Base-by-base conservation (phyloP, 2,113 vertebrate genomes). In the Notothenia rossii region DNA sequence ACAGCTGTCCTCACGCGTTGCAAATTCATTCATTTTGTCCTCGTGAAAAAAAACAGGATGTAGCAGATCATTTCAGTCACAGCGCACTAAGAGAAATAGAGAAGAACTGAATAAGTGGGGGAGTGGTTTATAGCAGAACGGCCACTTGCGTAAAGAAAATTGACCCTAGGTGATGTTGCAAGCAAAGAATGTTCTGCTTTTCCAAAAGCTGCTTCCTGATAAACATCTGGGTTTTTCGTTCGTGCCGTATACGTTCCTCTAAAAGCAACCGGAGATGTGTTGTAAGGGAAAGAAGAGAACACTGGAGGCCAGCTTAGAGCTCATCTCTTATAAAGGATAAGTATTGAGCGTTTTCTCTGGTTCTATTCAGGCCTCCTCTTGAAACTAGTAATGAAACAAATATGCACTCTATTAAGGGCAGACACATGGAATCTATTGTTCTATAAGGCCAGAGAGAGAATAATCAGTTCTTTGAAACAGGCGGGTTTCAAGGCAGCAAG, bases 161-260 rank as follows among this genome's bases (percentile, higher is more conserved):
- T 58, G 20, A 46, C 72, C 58, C 43, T 10, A 40, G 65, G 85
- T 77, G 65, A 79, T 51, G 29, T 83, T 65, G 73, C 56, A 17
- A 13, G 22, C 62, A 73, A 74, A 73, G 59, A 66, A 73, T 77
- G 64, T 59, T 56, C 14, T 72, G 10, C 25, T 79, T 45, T 77
- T 79, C 59, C 53, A 2, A 62, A 50, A 67, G 51, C 72, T 85
- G 60, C 53, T 56, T 58, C 53, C 77, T 82, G 87, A 82, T 85
- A 89, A 89, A 88, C 79, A 88, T 86, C 81, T 82, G 53, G 33
- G 22, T 59, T 82, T 69, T 75, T 66, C 74, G 64, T 78, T 83
- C 33, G 48, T 66, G 60, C 56, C 49, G 60, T 71, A 46, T 15
- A 78, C 56, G 25, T 49, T 76, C 40, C 22, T 50, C 45, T 59